Evolutionary conservation across 2,888 invertebrate species (phyloP), one percentile per base, ranked within the genome.

Genomic region (Noctua janthina): DNA sequence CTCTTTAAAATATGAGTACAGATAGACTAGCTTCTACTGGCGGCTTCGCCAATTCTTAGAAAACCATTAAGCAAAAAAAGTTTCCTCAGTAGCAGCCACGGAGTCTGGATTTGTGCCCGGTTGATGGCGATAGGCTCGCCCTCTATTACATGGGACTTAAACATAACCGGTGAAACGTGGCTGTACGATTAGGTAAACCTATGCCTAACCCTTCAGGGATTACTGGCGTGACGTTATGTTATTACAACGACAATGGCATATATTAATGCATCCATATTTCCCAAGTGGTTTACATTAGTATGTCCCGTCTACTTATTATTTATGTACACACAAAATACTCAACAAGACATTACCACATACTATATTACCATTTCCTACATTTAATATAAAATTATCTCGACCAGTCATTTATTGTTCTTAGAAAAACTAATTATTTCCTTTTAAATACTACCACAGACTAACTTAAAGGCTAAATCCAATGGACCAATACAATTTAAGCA

Each of bases 371-470:
- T 66, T 46, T 66, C 43, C 54, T 23, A n/a, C 1, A 23, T 59
- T 59, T 78, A 46, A 43, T 62, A 51, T 35, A 39, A 68, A 78
- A 17, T 43, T 29, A 23, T n/a, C 15, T 39, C 5, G n/a, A 51
- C 35, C 46, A 10, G 17, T 23, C 15, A 23, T 39, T 39, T 66
- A 54, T 35, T 59, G 17, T n/a, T 29, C 10, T 23, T 79, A 54
- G 54, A 54, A 71, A 64, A 15, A 51, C 17, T 2, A 49, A 23
- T 68, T 49, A 68, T 2, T n/a, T 23, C 39, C 1, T 13, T 59
- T 29, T 39, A 49, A 78, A 59, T 80, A 43, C 66, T 39, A 23
- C 79, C 79, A 80, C 80, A 80, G 73, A 66, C 54, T 80, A 56
- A 39, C 13, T 29, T 1, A 64, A 43, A 15, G 17, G 17, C 51